Base-by-base conservation (phyloP, 35 echinoderm and acorn worm species). In the Nesometra sesokonis region DNA sequence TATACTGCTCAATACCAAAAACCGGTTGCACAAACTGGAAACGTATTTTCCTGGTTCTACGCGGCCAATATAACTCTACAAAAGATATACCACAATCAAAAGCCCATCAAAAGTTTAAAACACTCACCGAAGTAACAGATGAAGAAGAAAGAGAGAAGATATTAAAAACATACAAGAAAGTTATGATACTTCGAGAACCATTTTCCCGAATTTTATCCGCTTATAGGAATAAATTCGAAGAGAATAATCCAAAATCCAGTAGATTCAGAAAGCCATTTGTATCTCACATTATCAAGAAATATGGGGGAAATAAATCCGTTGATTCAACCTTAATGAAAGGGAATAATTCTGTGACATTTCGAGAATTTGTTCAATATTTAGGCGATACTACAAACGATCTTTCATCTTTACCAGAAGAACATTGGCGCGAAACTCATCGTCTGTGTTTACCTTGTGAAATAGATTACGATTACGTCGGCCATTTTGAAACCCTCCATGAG, bases 21-120 rank as follows among this genome's bases (percentile, higher is more conserved):
- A 67, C 80, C 17, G 91, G 82, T 11, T 93, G 87, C 11, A 84
- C 77, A 11, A 89, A 89, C 40, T 93, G 91, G 91, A 93, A 89
- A 35, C 32, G 83, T 30, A 34, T 83, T 0, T 33, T 93, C 40
- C n/a, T 86, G 27, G 37, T 37, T 67, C 52, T 93, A 13, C 52
- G 32, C 30, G 89, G 89, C 9, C 21, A 30, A 33, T 79, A 39
- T 83, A 82, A 57, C 17, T 76, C 43, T 7, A 38, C 67, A 21
- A 31, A 80, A 32, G 43, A 80, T 31, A 35, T 29, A 17, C 23
- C 34, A 19, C 30, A 34, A 17, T 30, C 38, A 0, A 30, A 19
- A 11, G 47, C 29, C 0, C 30, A 67, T 27, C 52, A 67, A 67
- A 11, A 27, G 7, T 67, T 67, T 19, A 67, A 9, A 67, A 9